phyloP scores from a whole-genome alignment of 1,140 invertebrate genomes.

The Tenebrio molitor region DNA sequence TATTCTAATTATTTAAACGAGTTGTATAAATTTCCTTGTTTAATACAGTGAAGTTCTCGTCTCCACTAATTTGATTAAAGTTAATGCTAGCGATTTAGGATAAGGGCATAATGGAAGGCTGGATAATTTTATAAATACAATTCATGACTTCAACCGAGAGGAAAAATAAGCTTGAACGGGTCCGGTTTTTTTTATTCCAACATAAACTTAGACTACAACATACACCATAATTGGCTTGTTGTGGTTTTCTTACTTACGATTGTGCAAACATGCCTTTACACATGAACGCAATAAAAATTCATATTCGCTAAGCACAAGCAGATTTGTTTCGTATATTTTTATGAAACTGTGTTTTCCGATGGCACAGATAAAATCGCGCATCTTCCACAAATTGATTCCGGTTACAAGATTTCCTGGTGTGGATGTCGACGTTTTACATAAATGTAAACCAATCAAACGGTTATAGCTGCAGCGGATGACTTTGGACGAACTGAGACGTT shows the following conservation, averaged over 20 bases:
- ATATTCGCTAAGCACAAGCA: background rate
- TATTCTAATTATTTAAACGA: constrained; percentile 37
- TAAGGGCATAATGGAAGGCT: constrained; percentile 17
- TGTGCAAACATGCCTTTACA: background rate
- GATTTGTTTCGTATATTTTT: constrained; percentile 1
- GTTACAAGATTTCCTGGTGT: background rate
- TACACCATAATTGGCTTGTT: constrained; percentile 15
- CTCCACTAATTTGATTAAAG: constrained; percentile 39
- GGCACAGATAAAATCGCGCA: background rate
- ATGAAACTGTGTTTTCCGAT: background rate
- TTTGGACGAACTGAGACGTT: background rate
- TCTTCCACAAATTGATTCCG: constrained; percentile 7
- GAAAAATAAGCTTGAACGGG: constrained; percentile 2
- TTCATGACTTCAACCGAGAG: constrained; percentile 20
- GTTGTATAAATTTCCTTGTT: constrained; percentile 36
- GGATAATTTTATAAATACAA: constrained; percentile 37
- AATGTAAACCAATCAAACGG: constrained; percentile 14
- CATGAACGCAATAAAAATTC: background rate
- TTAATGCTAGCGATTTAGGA: constrained; percentile 40
- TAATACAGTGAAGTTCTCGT: constrained; percentile 32
- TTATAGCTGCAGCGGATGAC: constrained; percentile 5
- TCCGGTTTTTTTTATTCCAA: too few relatives aligned
- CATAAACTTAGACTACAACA: too few relatives aligned
- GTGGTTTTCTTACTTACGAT: too few relatives aligned
- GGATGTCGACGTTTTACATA: constrained; percentile 11